Base-by-base conservation (phyloP, 2,888 invertebrate genomes). In the Morpho deidamia region DNA sequence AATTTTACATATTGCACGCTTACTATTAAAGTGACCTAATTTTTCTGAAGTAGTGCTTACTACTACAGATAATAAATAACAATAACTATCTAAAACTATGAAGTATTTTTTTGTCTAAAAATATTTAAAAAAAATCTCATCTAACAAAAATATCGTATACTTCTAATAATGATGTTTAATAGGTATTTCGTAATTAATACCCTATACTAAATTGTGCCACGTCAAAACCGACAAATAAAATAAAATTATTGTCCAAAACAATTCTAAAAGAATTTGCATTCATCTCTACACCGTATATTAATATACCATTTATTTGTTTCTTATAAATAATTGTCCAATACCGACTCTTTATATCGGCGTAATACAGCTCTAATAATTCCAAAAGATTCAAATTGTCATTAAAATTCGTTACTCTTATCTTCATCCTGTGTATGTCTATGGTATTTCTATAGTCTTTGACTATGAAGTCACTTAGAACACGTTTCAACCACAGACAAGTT, bases 221-320 rank as follows among this genome's bases (percentile, higher is more conserved):
- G 58, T 83, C 84, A 0, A 78, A 58, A 2, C 85, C 84, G 7
- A 69, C 71, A 40, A 67, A 72, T 14, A 84, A 60, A 1, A 62
- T 55, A 43, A 76, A 76, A 10, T 70, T 62, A 1, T 68, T 63
- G 4, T 66, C 46, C 23, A 65, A 60, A 14, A 84, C 67, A 62
- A 64, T 74, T 2, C 71, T 58, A 40, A 69, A 70, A 0, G 80
- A 78, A 11, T 57, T 23, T 1, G 60, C 51, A 51, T 83, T 78
- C 5, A 83, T 59, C 14, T 66, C 63, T 0, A 77, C 58, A 7
- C 11, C 12, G 7, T 41, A 9, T 11, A 14, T 34, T 0, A 68
- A 44, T 37, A 50, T 65, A 53, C 69, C 67, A 3, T 40, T 12
- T 1, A 41, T 23, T 1, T 55, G 11, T 47, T 3, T 66, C 48